Evolutionary conservation across 2,113 vertebrate species (phyloP), one percentile per base, ranked within the genome.

Genomic region (Erythrocercus mccallii): DNA sequence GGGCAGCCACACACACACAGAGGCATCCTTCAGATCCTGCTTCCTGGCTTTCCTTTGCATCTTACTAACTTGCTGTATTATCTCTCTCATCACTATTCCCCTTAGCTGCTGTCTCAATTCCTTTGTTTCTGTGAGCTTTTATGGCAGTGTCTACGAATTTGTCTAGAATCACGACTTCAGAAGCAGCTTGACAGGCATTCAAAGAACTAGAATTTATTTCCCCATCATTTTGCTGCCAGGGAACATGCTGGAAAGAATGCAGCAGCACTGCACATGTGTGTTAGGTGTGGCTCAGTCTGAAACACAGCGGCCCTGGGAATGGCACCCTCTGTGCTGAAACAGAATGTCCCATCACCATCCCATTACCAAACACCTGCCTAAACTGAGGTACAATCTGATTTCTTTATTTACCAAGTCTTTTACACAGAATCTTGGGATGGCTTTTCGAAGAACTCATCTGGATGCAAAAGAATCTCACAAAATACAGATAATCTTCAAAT

Each of bases 141-240:
- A 45, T 50, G 86, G 91, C 72, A 94, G n/a, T 19, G 30, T 60
- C 85, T 76, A 93, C 4, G 11, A 81, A 64, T 78, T 88, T 92
- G 69, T 87, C 87, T 91, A 37, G 47, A 89, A 81, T 88, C 54
- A 3, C 35, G 86, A 81, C 70, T 80, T 92, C 90, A 97, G 94
- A 78, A 88, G 47, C 64, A 78, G 48, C 58, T 18, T 81, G 89
- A 88, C 83, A 84, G 58, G 68, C 94, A 68, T 86, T 79, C 54
- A 51, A n/a, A 86, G 74, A 81, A 47, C 50, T 33, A 40, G 66
- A 57, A 92, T 96, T 90, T 94, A 92, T 83, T 80, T 94, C 69
- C 72, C 60, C 76, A 57, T 81, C 21, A 21, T 50, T 79, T 48
- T 95, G 88, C 92, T 97, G 92, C 81, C 50, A 91, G 64, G 71